Evolutionary conservation across 1,140 invertebrate species (phyloP), one percentile per base, ranked within the genome.

Genomic region (Dysdera silvatica): DNA sequence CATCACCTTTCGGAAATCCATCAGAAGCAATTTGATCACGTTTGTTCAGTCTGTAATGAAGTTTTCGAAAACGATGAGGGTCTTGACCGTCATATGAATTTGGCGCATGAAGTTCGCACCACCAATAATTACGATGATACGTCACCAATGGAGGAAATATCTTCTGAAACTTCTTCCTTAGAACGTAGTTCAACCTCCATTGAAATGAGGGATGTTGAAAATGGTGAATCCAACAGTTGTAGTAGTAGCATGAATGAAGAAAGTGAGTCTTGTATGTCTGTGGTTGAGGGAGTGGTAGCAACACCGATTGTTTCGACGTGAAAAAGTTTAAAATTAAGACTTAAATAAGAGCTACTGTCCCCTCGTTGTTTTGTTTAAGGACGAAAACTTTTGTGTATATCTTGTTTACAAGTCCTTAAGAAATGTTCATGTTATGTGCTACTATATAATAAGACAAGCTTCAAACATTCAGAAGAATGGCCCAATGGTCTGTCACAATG

Each of bases 11-110:
- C 43, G 7, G 48, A 65, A 2, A 41, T 29, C 3, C 68, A 60
- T 35, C 40, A 57, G 2, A 59, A 56, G 43, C 29, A 35, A 12
- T 65, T 51, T 24, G 61, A 62, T 5, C 53, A 69, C 33, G 33
- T 51, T 0, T 71, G 70, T 54, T 57, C 64, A 16, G 43, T 70
- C 8, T 71, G 70, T 43, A 67, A 65, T 20, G 70, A 71, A 32
- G 35, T 61, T 7, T 73, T 73, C 33, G 65, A 59, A 7, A 62
- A 63, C n/a, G 65, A 64, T 5, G 67, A 68, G 26, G 58, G 65
- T 53, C 58, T 71, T 10, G 55, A 63, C n/a, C 59, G 51, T 6
- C 74, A 75, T 40, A 55, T 70, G n/a, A 64, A 59, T 14, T 68
- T 64, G 16, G 48, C 55, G 6, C 69, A 69, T 32, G 53, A 59